These are phyloP conservation scores for Lagenorhynchus albirostris DNA, from an alignment of 2,113 vertebrate species.

Conservation along the genomic window DNA sequence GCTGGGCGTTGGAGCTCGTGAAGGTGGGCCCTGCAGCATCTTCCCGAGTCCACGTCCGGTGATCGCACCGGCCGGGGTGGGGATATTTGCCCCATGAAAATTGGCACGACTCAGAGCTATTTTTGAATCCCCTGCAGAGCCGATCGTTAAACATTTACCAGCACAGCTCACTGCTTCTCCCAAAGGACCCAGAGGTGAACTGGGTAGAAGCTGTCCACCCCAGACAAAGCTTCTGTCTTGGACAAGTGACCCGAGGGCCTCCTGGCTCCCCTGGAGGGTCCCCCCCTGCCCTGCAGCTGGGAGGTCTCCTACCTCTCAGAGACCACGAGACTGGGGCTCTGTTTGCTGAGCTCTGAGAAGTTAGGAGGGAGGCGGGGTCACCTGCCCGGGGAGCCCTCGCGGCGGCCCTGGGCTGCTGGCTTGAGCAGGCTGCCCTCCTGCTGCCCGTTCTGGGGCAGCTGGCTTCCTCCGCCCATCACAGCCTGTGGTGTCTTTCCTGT, in stretches of 20 bases:
- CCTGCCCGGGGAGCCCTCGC: background rate
- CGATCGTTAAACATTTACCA: background rate
- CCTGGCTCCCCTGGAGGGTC: background rate
- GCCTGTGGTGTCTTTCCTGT: background rate
- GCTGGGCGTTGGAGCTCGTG: fast-evolving
- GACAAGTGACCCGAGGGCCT: fast-evolving
- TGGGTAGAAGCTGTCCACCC: background rate
- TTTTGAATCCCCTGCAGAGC: no score
- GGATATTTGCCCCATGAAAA: background rate
- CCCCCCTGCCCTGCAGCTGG: fast-evolving
- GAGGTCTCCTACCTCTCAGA: background rate
- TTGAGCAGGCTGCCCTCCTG: fast-evolving
- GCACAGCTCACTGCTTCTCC: fast-evolving
- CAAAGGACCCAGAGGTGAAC: fast-evolving
- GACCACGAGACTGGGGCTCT: fast-evolving
- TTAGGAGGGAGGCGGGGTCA: background rate
- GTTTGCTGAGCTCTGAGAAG: background rate
- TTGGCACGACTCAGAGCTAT: background rate
- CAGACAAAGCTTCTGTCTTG: background rate
- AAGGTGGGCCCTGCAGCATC: no score
- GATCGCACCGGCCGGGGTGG: background rate
- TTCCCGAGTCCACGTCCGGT: fast-evolving
- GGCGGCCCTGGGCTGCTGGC: background rate
- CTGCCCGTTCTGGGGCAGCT: background rate
- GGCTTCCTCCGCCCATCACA: background rate